Evolutionary conservation across 2,888 invertebrate genomes (phyloP), one percentile per base, ranked within the genome.

Genomic region (Trachelus troglodyta): DNA sequence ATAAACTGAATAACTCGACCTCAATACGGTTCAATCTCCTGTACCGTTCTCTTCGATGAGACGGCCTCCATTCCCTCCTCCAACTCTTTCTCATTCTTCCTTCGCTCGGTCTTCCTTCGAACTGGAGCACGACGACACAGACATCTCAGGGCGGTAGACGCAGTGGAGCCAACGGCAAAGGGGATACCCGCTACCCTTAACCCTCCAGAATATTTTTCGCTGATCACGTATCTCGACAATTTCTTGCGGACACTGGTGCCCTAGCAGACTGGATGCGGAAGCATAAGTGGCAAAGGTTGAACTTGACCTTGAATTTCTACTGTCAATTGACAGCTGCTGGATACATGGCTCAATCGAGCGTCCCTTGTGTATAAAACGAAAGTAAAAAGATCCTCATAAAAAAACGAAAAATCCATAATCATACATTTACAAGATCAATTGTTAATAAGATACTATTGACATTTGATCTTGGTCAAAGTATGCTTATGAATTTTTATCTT

Each of bases 1-100:
- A 71, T 71, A 71, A 71, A 71, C 71, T 33, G 15, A 71, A 71
- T 71, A 71, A 71, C 71, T 71, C 33, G 71, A 71, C 71, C 71
- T 33, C 71, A 71, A 71, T 71, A 30, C 31, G 71, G 33, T 15
- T 71, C 71, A 33, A 71, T 71, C 71, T 71, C 31, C 71, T 71
- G 71, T 71, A 4, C 12, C 33, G 31, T 31, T 71, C 12, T 31
- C 71, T 31, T 31, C 56, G 23, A 56, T 56, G 9, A 56, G 56
- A 23, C 33, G 71, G 31, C 0, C 71, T 71, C 33, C 71, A 33
- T 33, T 71, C 71, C 30, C 71, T 34, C 34, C 9, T 34, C 34
- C 34, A 34, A 34, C 9, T 31, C 31, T 33, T 31, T 71, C 12
- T 15, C 71, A 71, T 33, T 56, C 40, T 33, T 30, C 69, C 69